A percentile compares a stretch with the other conserved stretches of the same genome.
Conservation (phyloP, 2,888 invertebrate species). For the Melieria crassipennis region DNA sequence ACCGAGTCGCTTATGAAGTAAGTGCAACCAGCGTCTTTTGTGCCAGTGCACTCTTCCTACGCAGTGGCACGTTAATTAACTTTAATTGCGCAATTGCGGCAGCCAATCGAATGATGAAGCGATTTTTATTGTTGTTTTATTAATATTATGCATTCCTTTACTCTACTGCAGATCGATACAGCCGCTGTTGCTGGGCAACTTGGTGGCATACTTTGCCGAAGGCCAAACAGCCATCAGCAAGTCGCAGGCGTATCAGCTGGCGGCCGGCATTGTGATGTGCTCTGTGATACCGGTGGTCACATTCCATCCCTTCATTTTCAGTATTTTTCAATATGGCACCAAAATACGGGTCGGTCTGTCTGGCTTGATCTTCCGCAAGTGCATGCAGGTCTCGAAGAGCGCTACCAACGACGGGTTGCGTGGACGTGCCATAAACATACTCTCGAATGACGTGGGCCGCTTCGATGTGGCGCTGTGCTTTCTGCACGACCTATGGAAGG, state of each 20-base stretch:
- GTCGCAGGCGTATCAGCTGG: conserved; percentile 74
- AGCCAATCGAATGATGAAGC: not conserved
- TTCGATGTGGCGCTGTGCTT: conserved; percentile 92
- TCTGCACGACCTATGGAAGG: conserved; percentile 91
- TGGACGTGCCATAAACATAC: conserved; percentile 84
- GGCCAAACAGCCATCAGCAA: conserved; percentile 68
- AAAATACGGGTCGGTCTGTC: conserved; percentile 77
- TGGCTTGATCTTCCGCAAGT: conserved; percentile 79
- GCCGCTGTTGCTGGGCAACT: conserved; percentile 73
- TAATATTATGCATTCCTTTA: not conserved
- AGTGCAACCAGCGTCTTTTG: conserved; percentile 29
- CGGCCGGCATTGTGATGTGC: conserved; percentile 72
- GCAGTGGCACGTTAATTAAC: no score
- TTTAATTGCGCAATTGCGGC: not conserved
- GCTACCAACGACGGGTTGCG: conserved; percentile 86
- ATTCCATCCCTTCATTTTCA: conserved; percentile 80
- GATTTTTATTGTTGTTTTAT: not conserved
- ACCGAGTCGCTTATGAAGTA: conserved; percentile 60
- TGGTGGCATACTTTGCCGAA: conserved; percentile 73
- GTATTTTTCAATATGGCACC: conserved; percentile 76
- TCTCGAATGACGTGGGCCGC: conserved; percentile 93
- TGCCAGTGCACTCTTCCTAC: no score
- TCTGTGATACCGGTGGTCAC: conserved; percentile 70
- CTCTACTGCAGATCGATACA: conserved; percentile 69
- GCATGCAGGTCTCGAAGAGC: conserved; percentile 77